These are phyloP conservation scores for Spodoptera picta DNA, from an alignment of 2,888 invertebrate species.

Conservation along the genomic window DNA sequence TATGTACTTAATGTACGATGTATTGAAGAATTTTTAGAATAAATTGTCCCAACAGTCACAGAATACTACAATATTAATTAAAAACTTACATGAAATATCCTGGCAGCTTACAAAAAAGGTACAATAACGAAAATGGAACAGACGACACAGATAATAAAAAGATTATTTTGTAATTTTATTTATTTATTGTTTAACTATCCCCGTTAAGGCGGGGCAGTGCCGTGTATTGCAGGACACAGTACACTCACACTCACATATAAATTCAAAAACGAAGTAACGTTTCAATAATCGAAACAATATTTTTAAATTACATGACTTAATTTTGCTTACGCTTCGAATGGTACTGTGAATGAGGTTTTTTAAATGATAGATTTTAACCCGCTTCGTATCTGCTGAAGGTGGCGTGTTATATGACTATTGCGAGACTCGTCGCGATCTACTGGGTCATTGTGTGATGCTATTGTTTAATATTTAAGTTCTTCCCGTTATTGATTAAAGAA, in stretches of 20 bases:
- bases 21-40: no score
- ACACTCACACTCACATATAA: constrained; percentile 83
- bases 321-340: constrained; percentile 27
- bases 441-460: no score
- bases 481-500: no score
- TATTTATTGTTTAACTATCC: constrained; percentile 85
- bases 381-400: no score
- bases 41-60: constrained; percentile 1
- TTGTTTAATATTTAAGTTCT: no score
- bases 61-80: constrained; percentile 2
- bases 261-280: constrained; percentile 85
- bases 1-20: no score
- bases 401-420: no score
- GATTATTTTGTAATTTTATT: constrained; percentile 64
- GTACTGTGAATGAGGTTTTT: constrained; percentile 9
- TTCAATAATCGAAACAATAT: constrained; percentile 81
- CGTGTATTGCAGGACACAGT: constrained; percentile 79
- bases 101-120: constrained; percentile 67
- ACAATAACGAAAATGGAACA: constrained; percentile 34
- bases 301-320: constrained; percentile 57
- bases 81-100: constrained; percentile 75
- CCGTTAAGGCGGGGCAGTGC: constrained; percentile 73
- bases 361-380: no score
- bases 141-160: constrained; percentile 45
- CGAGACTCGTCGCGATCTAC: no score